Evolutionary conservation across 2,113 vertebrate genomes (phyloP).

Genomic region (Vimba vimba): DNA sequence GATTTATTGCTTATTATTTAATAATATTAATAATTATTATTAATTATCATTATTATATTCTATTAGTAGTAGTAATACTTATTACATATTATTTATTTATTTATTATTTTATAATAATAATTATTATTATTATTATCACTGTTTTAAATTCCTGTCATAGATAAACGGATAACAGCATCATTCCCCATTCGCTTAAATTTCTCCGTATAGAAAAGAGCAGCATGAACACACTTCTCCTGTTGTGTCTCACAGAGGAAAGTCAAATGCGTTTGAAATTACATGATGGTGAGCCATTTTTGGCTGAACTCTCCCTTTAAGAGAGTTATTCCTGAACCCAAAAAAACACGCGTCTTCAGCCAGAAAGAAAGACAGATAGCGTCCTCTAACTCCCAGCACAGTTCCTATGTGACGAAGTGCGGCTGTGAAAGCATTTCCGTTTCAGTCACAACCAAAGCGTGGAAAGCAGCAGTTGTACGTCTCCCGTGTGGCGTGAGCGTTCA

Average conservation of each 20-base stretch:
- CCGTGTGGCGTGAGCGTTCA: background rate
- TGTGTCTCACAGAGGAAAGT: background rate
- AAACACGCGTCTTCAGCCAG: background rate
- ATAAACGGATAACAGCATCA: background rate
- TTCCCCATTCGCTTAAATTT: background rate
- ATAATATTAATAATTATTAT: background rate
- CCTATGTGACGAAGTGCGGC: slow-evolving; percentile 36
- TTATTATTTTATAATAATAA: background rate
- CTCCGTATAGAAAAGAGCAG: background rate
- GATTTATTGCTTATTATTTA: too few relatives aligned
- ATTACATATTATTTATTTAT: background rate
- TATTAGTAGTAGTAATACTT: background rate
- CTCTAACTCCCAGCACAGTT: slow-evolving; percentile 30
- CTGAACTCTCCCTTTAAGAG: slow-evolving; percentile 4
- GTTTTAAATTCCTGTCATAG: background rate
- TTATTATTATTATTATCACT: background rate
- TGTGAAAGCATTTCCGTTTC: slow-evolving; percentile 54
- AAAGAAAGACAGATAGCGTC: slow-evolving; percentile 36
- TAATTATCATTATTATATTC: background rate
- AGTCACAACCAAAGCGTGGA: slow-evolving; percentile 11
- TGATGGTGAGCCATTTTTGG: background rate
- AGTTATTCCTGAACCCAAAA: slow-evolving; percentile 6
- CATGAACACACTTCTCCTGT: background rate
- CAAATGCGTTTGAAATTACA: background rate
- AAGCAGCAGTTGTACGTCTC: slow-evolving; percentile 33